phyloP scores from a whole-genome alignment of 2,888 invertebrate species.

The Acleris holmiana region DNA sequence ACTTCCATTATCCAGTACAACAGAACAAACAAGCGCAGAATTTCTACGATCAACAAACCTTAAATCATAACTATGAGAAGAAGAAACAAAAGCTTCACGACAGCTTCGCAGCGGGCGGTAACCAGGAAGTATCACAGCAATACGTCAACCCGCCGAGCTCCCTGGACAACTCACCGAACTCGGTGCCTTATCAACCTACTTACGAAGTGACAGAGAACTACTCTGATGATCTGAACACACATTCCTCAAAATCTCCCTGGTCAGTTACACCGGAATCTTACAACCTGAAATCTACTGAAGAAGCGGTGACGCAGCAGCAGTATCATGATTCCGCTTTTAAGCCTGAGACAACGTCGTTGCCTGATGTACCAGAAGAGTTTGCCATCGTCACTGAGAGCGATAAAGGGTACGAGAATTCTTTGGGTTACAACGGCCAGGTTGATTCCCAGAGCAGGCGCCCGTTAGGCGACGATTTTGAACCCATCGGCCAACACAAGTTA shows the following conservation, averaged over 20 bases:
- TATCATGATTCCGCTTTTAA: conserved; percentile 53
- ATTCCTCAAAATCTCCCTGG: conserved; percentile 69
- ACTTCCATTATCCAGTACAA: conserved; percentile 60
- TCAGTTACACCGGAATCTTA: conserved; percentile 62
- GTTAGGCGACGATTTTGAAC: conserved; percentile 75
- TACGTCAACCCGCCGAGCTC: conserved; percentile 58
- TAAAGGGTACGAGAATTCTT: conserved; percentile 72
- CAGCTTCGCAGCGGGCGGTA: conserved; percentile 64
- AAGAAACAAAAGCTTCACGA: conserved; percentile 68
- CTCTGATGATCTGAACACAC: conserved; percentile 61
- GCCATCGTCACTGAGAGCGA: conserved; percentile 75
- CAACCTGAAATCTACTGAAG: conserved; percentile 60
- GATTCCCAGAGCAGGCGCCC: conserved; percentile 79
- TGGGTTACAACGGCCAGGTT: conserved; percentile 69
- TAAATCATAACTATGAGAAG: conserved; percentile 59
- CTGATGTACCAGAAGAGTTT: conserved; percentile 70
- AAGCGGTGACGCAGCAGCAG: conserved; percentile 57
- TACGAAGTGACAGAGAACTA: conserved; percentile 79
- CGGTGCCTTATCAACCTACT: conserved; percentile 56
- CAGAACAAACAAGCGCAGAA: conserved; percentile 65
- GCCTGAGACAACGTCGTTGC: conserved; percentile 58
- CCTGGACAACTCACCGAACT: conserved; percentile 47
- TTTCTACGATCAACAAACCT: conserved; percentile 58
- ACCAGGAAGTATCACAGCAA: conserved; percentile 65
- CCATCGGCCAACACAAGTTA: conserved; percentile 72